Percentiles rank a stretch among this genome's conserved stretches.
Conservation (phyloP, 2,888 invertebrate genomes). For the Epistrophella euchroma region DNA sequence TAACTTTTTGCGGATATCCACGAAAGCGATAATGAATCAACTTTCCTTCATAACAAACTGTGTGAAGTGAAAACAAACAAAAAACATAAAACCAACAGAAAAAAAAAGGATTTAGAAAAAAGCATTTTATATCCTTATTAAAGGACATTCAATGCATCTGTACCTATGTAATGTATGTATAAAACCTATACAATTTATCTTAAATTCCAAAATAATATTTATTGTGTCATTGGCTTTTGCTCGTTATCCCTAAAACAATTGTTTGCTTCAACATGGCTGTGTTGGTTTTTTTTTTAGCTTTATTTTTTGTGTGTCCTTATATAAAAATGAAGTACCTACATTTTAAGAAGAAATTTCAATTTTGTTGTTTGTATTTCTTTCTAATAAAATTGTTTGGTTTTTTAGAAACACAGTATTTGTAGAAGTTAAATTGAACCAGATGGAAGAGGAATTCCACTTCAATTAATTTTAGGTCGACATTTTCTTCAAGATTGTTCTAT, state of each 20-base stretch:
- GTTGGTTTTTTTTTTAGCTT: background rate
- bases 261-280: constrained; percentile 25
- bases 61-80: constrained; percentile 52
- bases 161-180: too few species aligned
- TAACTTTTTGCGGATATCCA: constrained; percentile 69
- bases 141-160: background rate
- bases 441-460: constrained; percentile 55
- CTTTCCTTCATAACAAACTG: constrained; percentile 33
- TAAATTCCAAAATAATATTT: constrained; percentile 67
- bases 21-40: constrained; percentile 71
- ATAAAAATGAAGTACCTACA: constrained; percentile 47
- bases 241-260: constrained; percentile 61
- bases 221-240: constrained; percentile 71
- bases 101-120: constrained; percentile 27
- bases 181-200: background rate
- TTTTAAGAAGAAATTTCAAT: constrained; percentile 20
- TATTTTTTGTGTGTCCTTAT: constrained; percentile 32
- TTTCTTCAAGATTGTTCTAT: constrained; percentile 46
- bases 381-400: constrained; percentile 42
- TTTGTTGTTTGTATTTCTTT: constrained; percentile 16
- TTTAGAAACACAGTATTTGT: constrained; percentile 22
- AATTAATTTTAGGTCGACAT: constrained; percentile 63
- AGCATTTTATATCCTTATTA: background rate
- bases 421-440: constrained; percentile 27
- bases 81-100: constrained; percentile 25